These are phyloP conservation scores for Poeciliopsis paucimaculata DNA, from an alignment of 2,797 vertebrate genomes.

Conservation along the genomic window DNA sequence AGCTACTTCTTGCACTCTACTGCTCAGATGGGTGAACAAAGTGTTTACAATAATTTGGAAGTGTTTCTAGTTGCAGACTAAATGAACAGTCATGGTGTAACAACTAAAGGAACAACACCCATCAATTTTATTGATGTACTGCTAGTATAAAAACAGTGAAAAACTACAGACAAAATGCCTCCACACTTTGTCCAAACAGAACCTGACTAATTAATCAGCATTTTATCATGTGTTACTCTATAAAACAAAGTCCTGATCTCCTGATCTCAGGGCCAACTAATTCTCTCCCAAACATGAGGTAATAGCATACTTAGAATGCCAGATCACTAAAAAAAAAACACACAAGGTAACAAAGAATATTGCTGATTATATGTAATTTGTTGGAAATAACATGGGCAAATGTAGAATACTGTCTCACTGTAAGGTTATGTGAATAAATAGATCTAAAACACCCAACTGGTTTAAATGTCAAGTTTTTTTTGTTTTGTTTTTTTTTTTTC, in stretches of 20 bases:
- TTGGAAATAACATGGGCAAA: background rate
- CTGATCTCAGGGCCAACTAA: background rate
- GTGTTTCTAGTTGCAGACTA: background rate
- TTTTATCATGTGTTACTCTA: background rate
- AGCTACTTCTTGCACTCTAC: background rate
- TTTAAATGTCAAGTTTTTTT: background rate
- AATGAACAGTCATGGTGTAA: background rate
- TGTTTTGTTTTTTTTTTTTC: background rate
- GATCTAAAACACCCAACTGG: background rate
- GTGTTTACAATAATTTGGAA: background rate
- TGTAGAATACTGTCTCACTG: background rate
- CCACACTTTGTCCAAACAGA: background rate
- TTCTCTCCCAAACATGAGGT: background rate
- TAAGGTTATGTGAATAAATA: background rate
- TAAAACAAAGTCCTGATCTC: background rate
- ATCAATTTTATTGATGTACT: background rate
- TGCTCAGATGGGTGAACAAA: background rate
- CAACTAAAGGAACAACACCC: background rate
- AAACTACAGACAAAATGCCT: background rate
- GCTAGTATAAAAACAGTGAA: background rate
- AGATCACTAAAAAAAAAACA: background rate
- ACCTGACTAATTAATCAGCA: background rate
- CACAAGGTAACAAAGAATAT: background rate
- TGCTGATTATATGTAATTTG: background rate
- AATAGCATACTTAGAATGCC: background rate